Base-by-base conservation (phyloP, 2,797 vertebrate genomes). In the Ispidina picta region DNA sequence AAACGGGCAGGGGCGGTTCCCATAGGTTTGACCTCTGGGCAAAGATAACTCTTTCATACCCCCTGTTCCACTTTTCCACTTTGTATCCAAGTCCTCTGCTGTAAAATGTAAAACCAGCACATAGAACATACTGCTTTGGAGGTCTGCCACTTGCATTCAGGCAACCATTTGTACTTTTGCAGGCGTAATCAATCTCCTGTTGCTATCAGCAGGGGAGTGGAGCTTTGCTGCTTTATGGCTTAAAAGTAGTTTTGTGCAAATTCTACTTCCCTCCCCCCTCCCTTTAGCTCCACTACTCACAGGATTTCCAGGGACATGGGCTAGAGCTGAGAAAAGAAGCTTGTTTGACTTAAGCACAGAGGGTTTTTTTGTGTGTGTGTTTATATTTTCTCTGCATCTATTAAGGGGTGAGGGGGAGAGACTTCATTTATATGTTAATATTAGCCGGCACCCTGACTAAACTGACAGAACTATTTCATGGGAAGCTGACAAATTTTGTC, bases 341-440 rank as follows among this genome's bases (percentile, higher is more conserved):
- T 90, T 92, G 96, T 96, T 96, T 97, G 96, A 97, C 97, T 97
- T 97, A 96, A 96, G 95, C 96, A 90, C 92, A 85, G 86, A 88
- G 84, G 92, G 90, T 28, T 65, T 96, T 96, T 96, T 94, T 96
- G 93, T 94, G 94, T 65, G 94, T 93, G 92, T 98, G 98, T 98
- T 98, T 98, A 98, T 98, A 98, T 98, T 98, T 98, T 97, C 97
- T 97, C 94, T 93, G 95, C 97, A 96, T 97, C 97, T 97, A 96
- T 98, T 97, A 97, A 97, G 96, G 92, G 74, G 92, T 68, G 92
- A 95, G 94, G 93, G 95, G 90, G 95, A 97, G 97, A 98, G 97
- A 97, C 97, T 97, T 98, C 98, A 98, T 98, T 98, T 98, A 98
- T 98, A 98, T 98, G 98, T 98, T 98, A 98, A 98, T 98, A 98